Percentiles rank a stretch among this genome's conserved stretches.
Evolutionary conservation across 1,140 invertebrate species (phyloP).

Genomic region (Platyura marginata): DNA sequence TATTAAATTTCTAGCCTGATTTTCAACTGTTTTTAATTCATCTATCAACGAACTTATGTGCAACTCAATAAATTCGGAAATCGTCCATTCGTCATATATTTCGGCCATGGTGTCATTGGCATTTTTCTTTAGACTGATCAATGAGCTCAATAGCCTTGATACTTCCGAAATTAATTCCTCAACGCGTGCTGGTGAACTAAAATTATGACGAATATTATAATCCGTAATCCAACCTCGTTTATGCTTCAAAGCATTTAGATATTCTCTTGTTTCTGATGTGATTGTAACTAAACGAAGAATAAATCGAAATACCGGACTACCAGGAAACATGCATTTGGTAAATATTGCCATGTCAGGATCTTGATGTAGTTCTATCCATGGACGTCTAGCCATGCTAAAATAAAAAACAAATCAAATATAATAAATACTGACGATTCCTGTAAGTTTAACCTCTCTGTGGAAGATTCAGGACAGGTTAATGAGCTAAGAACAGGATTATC

Average conservation of each 20-base stretch:
- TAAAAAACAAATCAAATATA: too few species aligned
- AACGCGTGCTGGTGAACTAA: conserved; percentile 50
- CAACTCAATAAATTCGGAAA: conserved; percentile 55
- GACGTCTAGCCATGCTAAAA: too few species aligned
- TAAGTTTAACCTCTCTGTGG: not conserved
- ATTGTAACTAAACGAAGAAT: conserved; percentile 32
- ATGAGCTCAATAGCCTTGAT: conserved; percentile 37
- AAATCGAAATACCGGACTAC: conserved; percentile 36
- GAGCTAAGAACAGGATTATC: conserved; percentile 30
- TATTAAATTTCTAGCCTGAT: conserved; percentile 21
- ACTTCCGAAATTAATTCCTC: conserved; percentile 47
- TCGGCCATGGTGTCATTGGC: conserved; percentile 42
- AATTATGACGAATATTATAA: conserved; percentile 62
- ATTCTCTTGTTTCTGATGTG: conserved; percentile 27
- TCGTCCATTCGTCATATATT: conserved; percentile 48
- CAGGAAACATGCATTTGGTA: conserved; percentile 26
- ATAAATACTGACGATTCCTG: too few species aligned
- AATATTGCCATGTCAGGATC: conserved; percentile 19
- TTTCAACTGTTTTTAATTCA: conserved; percentile 26
- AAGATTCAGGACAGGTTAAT: conserved; percentile 29
- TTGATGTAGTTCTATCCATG: conserved; percentile 18
- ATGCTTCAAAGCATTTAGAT: conserved; percentile 20
- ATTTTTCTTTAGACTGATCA: conserved; percentile 37
- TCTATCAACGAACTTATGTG: conserved; percentile 27
- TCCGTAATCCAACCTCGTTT: conserved; percentile 52